These are phyloP conservation scores for Subacronicta megacephala DNA, from an alignment of 2,888 invertebrate genomes.

Conservation along the genomic window DNA sequence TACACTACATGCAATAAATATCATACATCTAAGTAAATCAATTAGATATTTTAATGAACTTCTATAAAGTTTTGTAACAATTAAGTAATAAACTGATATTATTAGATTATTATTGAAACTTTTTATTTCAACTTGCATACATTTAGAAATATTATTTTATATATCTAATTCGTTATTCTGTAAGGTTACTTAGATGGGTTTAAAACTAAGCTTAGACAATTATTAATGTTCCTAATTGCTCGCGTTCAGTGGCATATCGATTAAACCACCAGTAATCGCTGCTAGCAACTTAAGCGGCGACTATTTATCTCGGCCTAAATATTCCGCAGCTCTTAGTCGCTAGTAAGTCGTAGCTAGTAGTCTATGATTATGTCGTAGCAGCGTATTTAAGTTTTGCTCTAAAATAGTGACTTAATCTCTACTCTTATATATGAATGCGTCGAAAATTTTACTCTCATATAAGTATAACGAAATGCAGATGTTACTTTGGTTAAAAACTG, in stretches of 20 bases:
- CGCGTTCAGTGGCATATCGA: constrained; percentile 8
- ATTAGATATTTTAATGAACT: constrained; percentile 18
- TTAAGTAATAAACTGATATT: constrained; percentile 20
- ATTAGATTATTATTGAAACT: constrained; percentile 3
- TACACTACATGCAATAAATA: not conserved
- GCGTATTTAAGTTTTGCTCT: constrained; percentile 3
- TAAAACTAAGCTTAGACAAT: constrained; percentile 1
- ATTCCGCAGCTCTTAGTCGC: constrained; percentile 21
- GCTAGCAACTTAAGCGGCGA: constrained; percentile 14
- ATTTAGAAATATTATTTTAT: not conserved
- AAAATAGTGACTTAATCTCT: no score
- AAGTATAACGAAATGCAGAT: no score
- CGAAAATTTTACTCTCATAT: no score
- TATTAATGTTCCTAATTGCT: constrained; percentile 8
- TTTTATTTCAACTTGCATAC: constrained; percentile 17
- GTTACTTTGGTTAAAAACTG: no score
- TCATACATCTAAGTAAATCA: constrained; percentile 4
- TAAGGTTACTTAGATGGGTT: constrained; percentile 4
- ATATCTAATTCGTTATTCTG: no score
- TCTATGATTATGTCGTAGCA: constrained; percentile 8
- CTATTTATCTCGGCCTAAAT: constrained; percentile 36
- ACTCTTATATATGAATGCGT: no score
- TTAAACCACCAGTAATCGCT: constrained; percentile 26
- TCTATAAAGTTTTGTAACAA: constrained; percentile 18
- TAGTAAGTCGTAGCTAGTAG: not conserved